Evolutionary conservation across 2,113 vertebrate genomes (phyloP), one percentile per base, ranked within the genome.

Genomic region (Piliocolobus tephrosceles): DNA sequence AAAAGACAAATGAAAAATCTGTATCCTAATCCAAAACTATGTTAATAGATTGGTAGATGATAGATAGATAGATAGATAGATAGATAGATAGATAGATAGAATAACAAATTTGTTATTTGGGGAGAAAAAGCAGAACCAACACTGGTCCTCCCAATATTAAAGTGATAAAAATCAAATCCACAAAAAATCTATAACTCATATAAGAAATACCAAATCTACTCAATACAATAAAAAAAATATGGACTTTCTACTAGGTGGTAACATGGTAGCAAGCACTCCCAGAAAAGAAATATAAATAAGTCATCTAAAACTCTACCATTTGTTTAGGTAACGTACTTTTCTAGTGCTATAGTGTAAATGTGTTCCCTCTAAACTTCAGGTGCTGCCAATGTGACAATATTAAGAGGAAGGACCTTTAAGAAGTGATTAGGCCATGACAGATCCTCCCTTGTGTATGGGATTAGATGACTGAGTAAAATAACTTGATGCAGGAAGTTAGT

Each of bases 191-290:
- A 0, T 13, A 58, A n/a, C 14, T 78, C 50, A 43, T 78, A 81
- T 88, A 66, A 95, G 30, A 93, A 79, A 83, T 47, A 47, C 1
- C 12, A 92, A 87, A 94, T 70, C 7, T 78, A n/a, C 6, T 52
- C 38, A 90, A 40, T 12, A 89, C 5, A 18, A 83, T 18, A 92
- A 50, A 58, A 90, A 32, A 1, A 11, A 35, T 35, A 11, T 83
- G 20, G 22, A 20, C 2, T 88, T 4, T 20, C 30, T 10, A 5
- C 8, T 52, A 27, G 5, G 47, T 38, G 5, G 30, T 43, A 93
- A 3, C 8, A 23, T 18, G 79, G 9, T 10, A 8, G 18, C 14
- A 84, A 92, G 14, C 18, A 40, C 27, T 80, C n/a, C 22, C 47
- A 52, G 27, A 75, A 47, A 61, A 47, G 13, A 90, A 68, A 84